Percentiles rank a stretch among this genome's conserved stretches.
These are phyloP conservation scores for Notechis scutatus DNA, from an alignment of 2,113 vertebrate species.

Conservation along the genomic window DNA sequence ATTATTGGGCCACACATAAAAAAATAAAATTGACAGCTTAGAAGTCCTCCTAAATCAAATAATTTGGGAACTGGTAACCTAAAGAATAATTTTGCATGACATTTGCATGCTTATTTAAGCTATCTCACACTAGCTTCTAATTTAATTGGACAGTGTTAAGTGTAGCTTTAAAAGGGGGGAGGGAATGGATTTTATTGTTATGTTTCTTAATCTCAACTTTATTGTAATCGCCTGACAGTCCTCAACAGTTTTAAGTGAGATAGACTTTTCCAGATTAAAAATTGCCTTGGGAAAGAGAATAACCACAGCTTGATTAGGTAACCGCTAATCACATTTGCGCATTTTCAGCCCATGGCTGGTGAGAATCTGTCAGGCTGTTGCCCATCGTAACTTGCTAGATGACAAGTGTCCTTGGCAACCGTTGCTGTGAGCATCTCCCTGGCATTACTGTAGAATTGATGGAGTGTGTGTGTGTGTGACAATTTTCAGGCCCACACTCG, in stretches of 20 bases:
- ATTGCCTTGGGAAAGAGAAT: not conserved
- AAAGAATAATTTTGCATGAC: not conserved
- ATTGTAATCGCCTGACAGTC: not conserved
- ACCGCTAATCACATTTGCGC: not conserved
- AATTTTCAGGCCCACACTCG: not conserved
- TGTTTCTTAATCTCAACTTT: not conserved
- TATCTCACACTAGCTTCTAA: not conserved
- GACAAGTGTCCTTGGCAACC: conserved; percentile 29
- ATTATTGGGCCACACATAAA: not conserved
- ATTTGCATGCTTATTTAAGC: not conserved
- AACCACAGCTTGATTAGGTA: not conserved
- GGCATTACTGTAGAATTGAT: not conserved
- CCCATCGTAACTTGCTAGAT: not conserved
- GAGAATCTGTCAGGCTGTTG: not conserved
- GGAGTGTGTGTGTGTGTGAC: not conserved
- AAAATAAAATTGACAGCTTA: not conserved
- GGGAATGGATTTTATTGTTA: not conserved
- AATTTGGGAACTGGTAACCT: not conserved
- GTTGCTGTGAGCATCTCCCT: conserved; percentile 1
- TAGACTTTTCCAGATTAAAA: not conserved
- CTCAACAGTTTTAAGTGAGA: not conserved
- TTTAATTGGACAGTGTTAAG: not conserved
- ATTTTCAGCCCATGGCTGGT: not conserved
- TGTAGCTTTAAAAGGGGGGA: not conserved
- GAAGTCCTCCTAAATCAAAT: not conserved